Evolutionary conservation across 2,113 vertebrate genomes (phyloP), one percentile per base, ranked within the genome.

Genomic region (Aythya baeri): DNA sequence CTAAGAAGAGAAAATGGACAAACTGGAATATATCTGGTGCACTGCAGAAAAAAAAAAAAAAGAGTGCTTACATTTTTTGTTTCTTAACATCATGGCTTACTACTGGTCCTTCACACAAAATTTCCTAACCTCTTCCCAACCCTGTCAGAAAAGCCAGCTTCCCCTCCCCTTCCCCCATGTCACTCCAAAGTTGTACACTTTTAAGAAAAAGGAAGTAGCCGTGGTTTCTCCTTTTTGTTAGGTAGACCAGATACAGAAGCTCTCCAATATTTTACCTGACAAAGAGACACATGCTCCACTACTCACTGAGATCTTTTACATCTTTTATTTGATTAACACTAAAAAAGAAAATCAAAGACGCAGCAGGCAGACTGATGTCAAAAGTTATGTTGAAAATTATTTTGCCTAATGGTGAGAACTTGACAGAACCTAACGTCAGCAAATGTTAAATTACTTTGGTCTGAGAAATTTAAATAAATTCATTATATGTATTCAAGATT

Each of bases 141-240:
- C 36, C 61, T 49, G 2, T 38, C 71, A 59, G 7, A 84, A 91
- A 94, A 61, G 25, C 26, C 43, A 79, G 57, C 66, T 68, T 75
- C n/a, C 55, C 21, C 41, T 70, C 43, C 13, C 13, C 57, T 68
- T 86, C 58, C 43, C 49, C 73, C 50, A 50, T 2, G 22, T 67
- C 50, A 16, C 81, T 75, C 25, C 29, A 4, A 89, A 94, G 23
- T 8, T 27, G 11, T n/a, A 84, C 18, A 65, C 22, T 38, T 57
- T 66, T 86, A 15, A 84, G 52, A 94, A 91, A 82, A 93, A 75
- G 71, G 90, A 97, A 96, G 76, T 74, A 87, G 25, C 26, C 91
- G 46, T 58, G 92, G 79, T 66, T 96, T 94, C 68, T 72, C 43
- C 89, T 81, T 83, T 74, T 38, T 14, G 52, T 72, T 32, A 89